Evolutionary conservation across 2,113 vertebrate species (phyloP), one percentile per base, ranked within the genome.

Genomic region (Loxodonta africana): DNA sequence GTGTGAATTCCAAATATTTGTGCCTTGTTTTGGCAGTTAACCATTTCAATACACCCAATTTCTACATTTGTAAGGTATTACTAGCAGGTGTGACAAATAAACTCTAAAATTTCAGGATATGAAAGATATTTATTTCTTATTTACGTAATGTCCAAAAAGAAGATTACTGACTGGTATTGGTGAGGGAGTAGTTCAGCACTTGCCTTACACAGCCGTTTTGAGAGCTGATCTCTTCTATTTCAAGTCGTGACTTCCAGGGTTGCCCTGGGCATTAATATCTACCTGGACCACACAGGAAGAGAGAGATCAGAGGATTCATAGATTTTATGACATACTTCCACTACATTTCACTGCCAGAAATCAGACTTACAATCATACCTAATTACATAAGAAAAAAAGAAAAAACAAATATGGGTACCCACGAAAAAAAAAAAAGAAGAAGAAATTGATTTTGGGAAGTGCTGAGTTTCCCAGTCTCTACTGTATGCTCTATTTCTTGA

Each of bases 391-490:
- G 26, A n/a, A 10, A 57, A 57, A 28, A 63, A 63, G 21, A 21
- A 62, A 62, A 62, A 62, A 62, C 5, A 23, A 62, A 62, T 21
- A 62, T 28, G 44, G 7, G 6, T 73, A 12, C 46, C 25, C 8
- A 26, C 18, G 48, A 95, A 25, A 73, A 71, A 95, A 86, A 25
- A 73, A 71, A 95, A 86, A 63, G 63, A 71, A 95, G 71, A 71
- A 73, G 2, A 73, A 53, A 21, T 48, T 25, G 4, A 86, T 86
- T 48, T 84, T 10, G 25, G 33, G 20, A 73, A 73, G 1, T 25
- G 12, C 20, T 63, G 25, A 73, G 30, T 8, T 73, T 81, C 2
- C 51, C 9, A 21, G 51, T 33, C 41, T 85, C 77, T 80, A 37
- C 60, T 41, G 12, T 71, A 21, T 9, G 1, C 4, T 62, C 57